Base-by-base conservation (phyloP, 2,888 invertebrate genomes). In the Neocrepidodera transversa region DNA sequence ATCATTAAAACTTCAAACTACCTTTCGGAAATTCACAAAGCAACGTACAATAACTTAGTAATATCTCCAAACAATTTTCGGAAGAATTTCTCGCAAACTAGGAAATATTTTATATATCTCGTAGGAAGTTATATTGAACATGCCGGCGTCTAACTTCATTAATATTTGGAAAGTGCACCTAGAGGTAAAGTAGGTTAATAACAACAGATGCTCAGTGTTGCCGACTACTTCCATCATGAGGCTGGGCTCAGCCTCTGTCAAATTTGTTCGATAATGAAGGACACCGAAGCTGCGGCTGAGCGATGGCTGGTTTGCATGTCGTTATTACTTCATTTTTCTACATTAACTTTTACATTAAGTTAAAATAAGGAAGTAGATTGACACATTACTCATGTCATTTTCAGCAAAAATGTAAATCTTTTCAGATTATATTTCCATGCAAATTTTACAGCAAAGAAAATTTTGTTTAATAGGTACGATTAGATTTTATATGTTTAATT, bases 241-340 rank as follows among this genome's bases (percentile, higher is more conserved):
- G 30, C 23, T 16, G 32, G 20, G 32, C 35, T 14, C 45, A 50
- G 52, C 30, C 51, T 51, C 56, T 54, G 58, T 59, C 56, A 62
- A 51, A 62, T 58, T 59, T 62, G 32, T 52, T 47, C 50, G 55
- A 59, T 62, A 62, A 62, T 59, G 58, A 62, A 62, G 58, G 56
- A 62, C 55, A 48, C 51, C 17, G n/a, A n/a, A 11, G 2, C 30
- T 36, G 14, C 48, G 53, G 43, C 55, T 50, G 45, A 48, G 36
- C 26, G 48, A 42, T 51, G 49, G 16, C 42, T 36, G 49, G 45
- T 36, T 49, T 42, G 57, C 48, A 40, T 52, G 42, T 54, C 48
- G 50, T 62, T 62, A 56, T 59, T 56, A 56, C 62, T 55, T 32
- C 52, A 63, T 62, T 59, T 62, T 62, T 62, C 32, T 10, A 43